Evolutionary conservation across 2,113 vertebrate genomes (phyloP), one percentile per base, ranked within the genome.

Genomic region (Pagrus major): DNA sequence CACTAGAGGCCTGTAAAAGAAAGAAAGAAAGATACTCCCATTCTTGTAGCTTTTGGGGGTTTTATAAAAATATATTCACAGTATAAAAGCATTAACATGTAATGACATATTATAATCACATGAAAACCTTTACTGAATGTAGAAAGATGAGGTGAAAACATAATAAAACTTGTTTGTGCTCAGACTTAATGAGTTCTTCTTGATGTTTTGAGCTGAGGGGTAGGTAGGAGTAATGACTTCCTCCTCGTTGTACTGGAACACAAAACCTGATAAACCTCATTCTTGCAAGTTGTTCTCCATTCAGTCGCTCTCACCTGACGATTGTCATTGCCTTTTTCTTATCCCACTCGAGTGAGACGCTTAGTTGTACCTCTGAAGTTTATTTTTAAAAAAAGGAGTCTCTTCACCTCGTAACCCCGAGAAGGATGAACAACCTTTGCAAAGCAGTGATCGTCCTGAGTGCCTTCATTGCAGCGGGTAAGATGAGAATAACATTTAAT

Each of bases 241-340:
- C 52, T 33, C 4, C 1, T 70, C 0, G 27, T 2, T 0, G 0
- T 23, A 6, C n/a, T 11, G 21, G 0, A 59, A 47, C 64, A 27
- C 8, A 44, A 75, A 86, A 84, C 87, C 47, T 37, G 87, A 75
- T 66, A 1, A 21, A 25, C 72, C 31, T 70, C 78, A 80, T 88
- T 84, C 61, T 56, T 58, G 31, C 21, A 14, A 1, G 0, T 42
- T 3, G 6, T 25, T 47, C n/a, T 2, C 27, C 2, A 12, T 9
- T 21, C 14, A 56, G 9, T 60, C n/a, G n/a, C n/a, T n/a, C 37
- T 3, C 11, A 16, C 11, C 16, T 49, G 14, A 27, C 25, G 3
- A 15, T 6, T 29, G 1, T 3, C 49, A 52, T 23, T 54, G 4
- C 20, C 23, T 23, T 35, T 6, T 31, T 3, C 1, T 3, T 5